These are phyloP conservation scores for Lampris incognitus DNA, from an alignment of 2,113 vertebrate genomes.

Conservation along the genomic window DNA sequence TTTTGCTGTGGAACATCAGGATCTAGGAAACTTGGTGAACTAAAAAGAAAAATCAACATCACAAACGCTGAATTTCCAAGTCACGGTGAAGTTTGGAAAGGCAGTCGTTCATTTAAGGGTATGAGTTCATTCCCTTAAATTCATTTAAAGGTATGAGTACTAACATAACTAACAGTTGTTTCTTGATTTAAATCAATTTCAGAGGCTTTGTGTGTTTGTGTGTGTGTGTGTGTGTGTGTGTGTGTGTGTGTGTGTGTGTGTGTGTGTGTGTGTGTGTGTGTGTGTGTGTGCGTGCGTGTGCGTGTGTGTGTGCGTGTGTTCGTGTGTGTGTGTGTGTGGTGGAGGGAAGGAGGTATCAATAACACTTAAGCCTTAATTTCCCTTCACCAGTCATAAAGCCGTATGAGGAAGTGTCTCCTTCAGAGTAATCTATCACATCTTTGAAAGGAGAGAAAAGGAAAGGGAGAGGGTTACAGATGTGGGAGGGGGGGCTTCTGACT, in stretches of 20 bases:
- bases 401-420: conserved; percentile 35
- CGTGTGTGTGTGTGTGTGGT: too few relatives aligned
- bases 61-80: conserved; percentile 11
- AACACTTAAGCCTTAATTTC: conserved; percentile 1
- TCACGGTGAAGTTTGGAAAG: not conserved
- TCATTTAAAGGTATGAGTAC: not conserved
- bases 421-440: conserved; percentile 56
- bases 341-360: too few relatives aligned
- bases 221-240: too few relatives aligned
- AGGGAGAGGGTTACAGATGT: conserved; percentile 63
- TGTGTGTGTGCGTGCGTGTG: too few relatives aligned
- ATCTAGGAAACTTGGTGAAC: not conserved
- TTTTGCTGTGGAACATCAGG: not conserved
- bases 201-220: too few relatives aligned
- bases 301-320: too few relatives aligned
- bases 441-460: conserved; percentile 40
- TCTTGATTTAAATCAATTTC: not conserved
- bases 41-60: not conserved
- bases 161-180: not conserved
- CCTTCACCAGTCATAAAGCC: conserved; percentile 6
- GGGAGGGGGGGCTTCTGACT: conserved; percentile 76
- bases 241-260: too few relatives aligned
- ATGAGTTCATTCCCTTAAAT: not conserved
- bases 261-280: too few relatives aligned
- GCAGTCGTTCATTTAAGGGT: not conserved